Conservation (phyloP, 2,888 invertebrate genomes). For the Thecocarcelia acutangulata region DNA sequence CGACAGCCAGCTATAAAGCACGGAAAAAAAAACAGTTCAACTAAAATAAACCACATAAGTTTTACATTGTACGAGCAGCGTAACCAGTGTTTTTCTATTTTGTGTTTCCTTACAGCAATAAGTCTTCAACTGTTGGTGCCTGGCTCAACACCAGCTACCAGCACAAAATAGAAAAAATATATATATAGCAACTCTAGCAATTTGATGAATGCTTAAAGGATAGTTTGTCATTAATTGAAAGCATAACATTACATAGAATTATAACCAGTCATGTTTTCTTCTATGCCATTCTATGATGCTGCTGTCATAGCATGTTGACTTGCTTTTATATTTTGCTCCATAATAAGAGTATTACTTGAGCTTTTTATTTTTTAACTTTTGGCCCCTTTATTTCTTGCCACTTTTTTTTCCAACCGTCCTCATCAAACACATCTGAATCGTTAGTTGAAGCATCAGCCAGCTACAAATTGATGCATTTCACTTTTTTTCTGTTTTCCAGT, state of each 20-base stretch:
- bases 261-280: slow-evolving; percentile 39
- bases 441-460: slow-evolving; percentile 61
- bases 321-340: slow-evolving; percentile 42
- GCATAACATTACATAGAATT: slow-evolving; percentile 56
- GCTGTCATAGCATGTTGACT: slow-evolving; percentile 49
- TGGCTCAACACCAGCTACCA: slow-evolving; percentile 22
- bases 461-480: slow-evolving; percentile 65
- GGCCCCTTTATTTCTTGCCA: slow-evolving; percentile 43
- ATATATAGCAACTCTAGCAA: slow-evolving; percentile 28
- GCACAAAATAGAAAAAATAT: neutral
- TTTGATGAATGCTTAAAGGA: slow-evolving; percentile 70
- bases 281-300: slow-evolving; percentile 28
- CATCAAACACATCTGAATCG: slow-evolving; percentile 51
- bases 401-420: slow-evolving; percentile 33
- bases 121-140: slow-evolving; percentile 53
- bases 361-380: slow-evolving; percentile 31
- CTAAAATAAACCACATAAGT: slow-evolving; percentile 31
- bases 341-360: slow-evolving; percentile 55
- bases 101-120: slow-evolving; percentile 51
- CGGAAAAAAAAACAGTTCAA: slow-evolving; percentile 6
- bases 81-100: too few relatives aligned
- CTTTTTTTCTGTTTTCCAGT: slow-evolving; percentile 28
- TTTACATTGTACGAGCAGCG: slow-evolving; percentile 1
- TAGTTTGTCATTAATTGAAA: slow-evolving; percentile 71
- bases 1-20: neutral